Conservation (phyloP, 2,888 invertebrate genomes). For the Eristalinus sepulchralis region DNA sequence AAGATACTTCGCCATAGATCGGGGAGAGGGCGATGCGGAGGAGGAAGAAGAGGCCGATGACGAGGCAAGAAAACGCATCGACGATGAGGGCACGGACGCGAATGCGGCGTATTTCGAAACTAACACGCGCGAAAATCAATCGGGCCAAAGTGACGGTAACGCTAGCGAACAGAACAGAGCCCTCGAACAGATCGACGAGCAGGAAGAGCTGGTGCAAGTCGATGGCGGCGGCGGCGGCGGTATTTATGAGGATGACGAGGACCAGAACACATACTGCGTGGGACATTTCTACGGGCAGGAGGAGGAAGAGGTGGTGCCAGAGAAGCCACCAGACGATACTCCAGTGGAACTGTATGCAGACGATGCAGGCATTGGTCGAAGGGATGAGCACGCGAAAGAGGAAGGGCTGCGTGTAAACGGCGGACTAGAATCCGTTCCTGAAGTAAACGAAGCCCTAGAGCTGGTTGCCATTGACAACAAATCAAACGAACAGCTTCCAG, state of each 20-base stretch:
- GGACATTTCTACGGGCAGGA: slow-evolving; percentile 66
- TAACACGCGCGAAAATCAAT: slow-evolving; percentile 5
- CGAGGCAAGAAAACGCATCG: slow-evolving; percentile 17
- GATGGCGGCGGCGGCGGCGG: neutral
- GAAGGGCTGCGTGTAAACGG: neutral
- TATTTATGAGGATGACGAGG: slow-evolving; percentile 46
- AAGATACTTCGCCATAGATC: slow-evolving; percentile 39
- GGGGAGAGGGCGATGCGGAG: slow-evolving; percentile 14
- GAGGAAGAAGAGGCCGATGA: neutral
- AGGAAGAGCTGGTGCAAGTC: slow-evolving; percentile 39
- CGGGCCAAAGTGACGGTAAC: slow-evolving; percentile 27
- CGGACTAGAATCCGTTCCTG: slow-evolving; percentile 21
- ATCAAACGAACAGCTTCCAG: neutral
- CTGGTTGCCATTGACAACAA: neutral
- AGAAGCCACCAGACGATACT: slow-evolving; percentile 18
- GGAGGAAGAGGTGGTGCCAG: slow-evolving; percentile 22
- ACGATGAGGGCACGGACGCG: slow-evolving; percentile 3
- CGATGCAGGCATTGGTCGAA: neutral
- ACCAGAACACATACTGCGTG: slow-evolving; percentile 70
- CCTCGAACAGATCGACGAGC: neutral
- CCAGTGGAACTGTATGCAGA: neutral
- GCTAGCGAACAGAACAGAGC: slow-evolving; percentile 12
- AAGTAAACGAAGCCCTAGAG: slow-evolving; percentile 18
- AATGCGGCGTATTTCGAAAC: neutral
- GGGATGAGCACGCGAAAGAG: neutral